Evolutionary conservation across 1,140 invertebrate genomes (phyloP).

Genomic region (Anastrepha ludens): DNA sequence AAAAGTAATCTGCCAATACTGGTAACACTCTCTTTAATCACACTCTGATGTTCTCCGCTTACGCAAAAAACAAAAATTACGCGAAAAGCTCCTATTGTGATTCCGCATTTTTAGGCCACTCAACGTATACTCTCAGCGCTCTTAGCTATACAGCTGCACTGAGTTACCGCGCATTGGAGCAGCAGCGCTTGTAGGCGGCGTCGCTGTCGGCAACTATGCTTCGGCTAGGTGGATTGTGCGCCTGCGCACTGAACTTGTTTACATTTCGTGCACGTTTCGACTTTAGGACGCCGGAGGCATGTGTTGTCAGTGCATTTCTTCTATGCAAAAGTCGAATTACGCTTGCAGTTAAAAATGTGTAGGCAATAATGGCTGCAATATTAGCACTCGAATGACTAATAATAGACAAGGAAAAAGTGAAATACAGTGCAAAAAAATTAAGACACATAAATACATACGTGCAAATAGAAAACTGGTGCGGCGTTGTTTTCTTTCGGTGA

Average conservation of each 20-base stretch:
- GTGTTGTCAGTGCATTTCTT: slow-evolving; percentile 12
- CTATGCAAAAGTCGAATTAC: neutral
- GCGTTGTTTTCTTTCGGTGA: too few relatives aligned
- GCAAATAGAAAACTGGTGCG: too few relatives aligned
- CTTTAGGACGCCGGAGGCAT: neutral
- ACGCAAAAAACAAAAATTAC: too few relatives aligned
- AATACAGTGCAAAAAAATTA: too few relatives aligned
- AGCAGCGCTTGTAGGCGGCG: neutral
- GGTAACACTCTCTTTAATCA: neutral
- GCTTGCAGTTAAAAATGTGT: neutral
- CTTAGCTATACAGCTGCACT: too few relatives aligned
- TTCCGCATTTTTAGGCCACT: too few relatives aligned
- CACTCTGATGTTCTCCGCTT: neutral
- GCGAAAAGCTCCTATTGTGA: too few relatives aligned
- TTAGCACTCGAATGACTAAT: neutral
- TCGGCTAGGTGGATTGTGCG: neutral
- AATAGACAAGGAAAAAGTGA: neutral
- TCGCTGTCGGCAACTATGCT: neutral
- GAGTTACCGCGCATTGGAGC: neutral
- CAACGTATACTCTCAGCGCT: too few relatives aligned
- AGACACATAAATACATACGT: too few relatives aligned
- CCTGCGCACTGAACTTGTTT: slow-evolving; percentile 38
- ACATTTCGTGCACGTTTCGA: slow-evolving; percentile 39
- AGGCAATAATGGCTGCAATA: neutral
- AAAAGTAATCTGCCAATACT: too few relatives aligned